Base-by-base conservation (phyloP, 2,113 vertebrate genomes). In the Anseranas semipalmata region DNA sequence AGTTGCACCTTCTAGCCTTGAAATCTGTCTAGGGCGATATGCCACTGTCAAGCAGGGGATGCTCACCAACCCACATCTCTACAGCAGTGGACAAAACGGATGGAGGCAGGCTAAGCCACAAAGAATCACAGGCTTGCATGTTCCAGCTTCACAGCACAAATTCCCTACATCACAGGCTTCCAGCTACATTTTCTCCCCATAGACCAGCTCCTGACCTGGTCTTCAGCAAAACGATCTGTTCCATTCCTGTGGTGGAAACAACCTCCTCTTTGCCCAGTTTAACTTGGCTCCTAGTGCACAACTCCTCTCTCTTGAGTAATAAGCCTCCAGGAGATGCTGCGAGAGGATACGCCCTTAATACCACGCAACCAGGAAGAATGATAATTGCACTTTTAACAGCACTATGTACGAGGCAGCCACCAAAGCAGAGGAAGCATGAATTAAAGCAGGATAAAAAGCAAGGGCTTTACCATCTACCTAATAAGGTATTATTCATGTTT, bases 341-440 rank as follows among this genome's bases (percentile, higher is more conserved):
- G 25, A 87, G 97, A 92, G 96, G 86, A 88, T 75, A 94, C 97
- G 15, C 96, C 97, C 93, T 94, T 96, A 89, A 96, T 96, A 80
- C 91, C 84, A 7, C 20, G 50, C 93, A 90, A 89, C 94, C 88
- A 92, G 93, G 93, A 97, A 97, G 88, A 96, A 96, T 96, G 95
- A 97, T 97, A 97, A 97, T 97, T 97, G 83, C 93, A 92, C 87
- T 87, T 73, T 89, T 80, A 89, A 95, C 81, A 94, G 91, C 58
- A 58, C 48, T 70, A 35, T 76, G 77, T 89, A 95, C 91, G 95
- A 94, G 91, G 88, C 87, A 95, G 58, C 89, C 95, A 93, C 94
- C 96, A 94, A 93, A 91, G 96, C 94, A 93, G 87, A 97, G 96
- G 94, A 96, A 95, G 70, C 70, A 77, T 83, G 93, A 92, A 96